These are phyloP conservation scores for Sipha flava DNA, from an alignment of 1,140 invertebrate species.

Conservation along the genomic window DNA sequence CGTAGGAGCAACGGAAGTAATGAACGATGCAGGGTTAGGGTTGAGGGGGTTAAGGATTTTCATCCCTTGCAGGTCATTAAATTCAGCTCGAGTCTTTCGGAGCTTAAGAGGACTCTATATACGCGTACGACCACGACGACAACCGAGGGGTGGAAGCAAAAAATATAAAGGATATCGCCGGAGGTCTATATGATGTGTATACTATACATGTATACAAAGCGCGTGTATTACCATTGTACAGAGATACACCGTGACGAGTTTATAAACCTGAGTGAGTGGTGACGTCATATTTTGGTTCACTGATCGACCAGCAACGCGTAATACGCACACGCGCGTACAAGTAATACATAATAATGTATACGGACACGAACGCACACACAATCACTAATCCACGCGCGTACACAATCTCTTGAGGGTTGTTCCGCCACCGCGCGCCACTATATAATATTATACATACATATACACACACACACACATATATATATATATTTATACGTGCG, in stretches of 20 bases:
- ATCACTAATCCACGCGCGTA: neutral
- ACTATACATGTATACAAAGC: neutral
- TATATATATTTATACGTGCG: too few species aligned
- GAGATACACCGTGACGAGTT: neutral
- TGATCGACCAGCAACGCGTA: neutral
- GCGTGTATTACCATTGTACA: neutral
- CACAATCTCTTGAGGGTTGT: slow-evolving; percentile 8
- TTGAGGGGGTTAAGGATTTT: too few species aligned
- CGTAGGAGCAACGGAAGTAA: too few species aligned
- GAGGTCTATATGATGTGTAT: neutral
- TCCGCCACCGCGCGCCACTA: neutral
- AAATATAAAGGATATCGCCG: neutral
- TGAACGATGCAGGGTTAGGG: too few species aligned
- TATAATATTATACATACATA: neutral
- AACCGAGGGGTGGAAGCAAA: neutral
- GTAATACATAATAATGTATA: too few species aligned
- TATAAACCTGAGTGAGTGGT: neutral
- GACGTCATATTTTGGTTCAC: neutral
- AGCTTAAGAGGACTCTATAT: neutral
- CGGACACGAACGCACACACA: too few species aligned
- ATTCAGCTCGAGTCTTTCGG: neutral
- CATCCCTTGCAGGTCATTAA: neutral
- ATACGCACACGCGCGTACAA: neutral
- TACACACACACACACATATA: too few species aligned
- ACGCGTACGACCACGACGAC: neutral